Evolutionary conservation across 2,888 invertebrate genomes (phyloP), one percentile per base, ranked within the genome.

Genomic region (Cryptus viduatorius): DNA sequence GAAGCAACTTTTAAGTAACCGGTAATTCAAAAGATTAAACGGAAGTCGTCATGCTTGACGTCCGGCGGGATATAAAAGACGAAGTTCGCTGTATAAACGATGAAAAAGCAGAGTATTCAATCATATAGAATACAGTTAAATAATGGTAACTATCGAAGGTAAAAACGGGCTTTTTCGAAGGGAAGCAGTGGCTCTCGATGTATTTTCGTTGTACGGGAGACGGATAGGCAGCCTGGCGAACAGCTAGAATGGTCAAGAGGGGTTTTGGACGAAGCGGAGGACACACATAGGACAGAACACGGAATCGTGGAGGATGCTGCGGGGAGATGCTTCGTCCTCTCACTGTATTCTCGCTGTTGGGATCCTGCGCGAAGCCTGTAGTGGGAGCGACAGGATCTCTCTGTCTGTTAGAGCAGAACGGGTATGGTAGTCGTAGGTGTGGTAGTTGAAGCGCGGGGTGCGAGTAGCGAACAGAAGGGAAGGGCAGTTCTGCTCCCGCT

Each of bases 231-330:
- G n/a, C 8, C 53, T 14, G 46, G 65, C 53, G 65, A 79, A 65
- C 42, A 14, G 59, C 29, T 44, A 24, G 24, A 46, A 65, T 24
- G 65, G 72, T 72, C 72, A 65, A 72, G 77, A 67, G 50, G 24
- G 42, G 48, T 61, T 76, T 76, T 44, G 61, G 71, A 76, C 50
- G 75, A 81, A 31, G 53, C 69, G 46, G 42, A 46, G 31, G 50
- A 19, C 50, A 19, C 44, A 37, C 37, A 37, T 7, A 76, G 65
- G 53, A 77, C 46, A 76, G 71, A 71, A 56, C 46, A 69, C 24
- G 50, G 61, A 79, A 79, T 79, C 31, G 79, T 53, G 16, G 68
- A 73, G 83, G 79, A 79, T 68, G 78, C 50, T 82, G 61, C 42
- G 44, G 59, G 73, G 67, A 50, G 16, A 59, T 44, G 5, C 37